Percentiles rank a stretch among this genome's conserved stretches.
phyloP scores from a whole-genome alignment of 2,113 vertebrate species.

The Calcarius ornatus region DNA sequence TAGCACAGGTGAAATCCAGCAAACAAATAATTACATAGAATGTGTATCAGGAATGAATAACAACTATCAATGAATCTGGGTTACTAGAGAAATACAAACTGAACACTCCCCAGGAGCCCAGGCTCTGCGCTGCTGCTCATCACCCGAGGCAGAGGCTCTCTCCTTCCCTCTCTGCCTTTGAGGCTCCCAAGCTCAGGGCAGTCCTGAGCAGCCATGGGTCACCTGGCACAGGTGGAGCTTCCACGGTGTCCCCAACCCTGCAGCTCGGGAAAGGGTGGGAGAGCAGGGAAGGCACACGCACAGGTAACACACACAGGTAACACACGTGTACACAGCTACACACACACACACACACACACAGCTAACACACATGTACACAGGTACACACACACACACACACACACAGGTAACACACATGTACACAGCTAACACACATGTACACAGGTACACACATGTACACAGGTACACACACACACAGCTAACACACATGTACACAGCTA shows the following conservation, averaged over 20 bases:
- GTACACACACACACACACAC: too few species aligned
- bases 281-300: neutral
- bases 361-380: neutral
- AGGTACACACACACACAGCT: neutral
- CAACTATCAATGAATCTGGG: neutral
- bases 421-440: neutral
- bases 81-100: neutral
- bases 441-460: too few species aligned
- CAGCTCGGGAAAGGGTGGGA: neutral
- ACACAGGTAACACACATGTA: neutral
- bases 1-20: neutral
- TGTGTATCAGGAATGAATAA: neutral
- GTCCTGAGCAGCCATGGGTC: slow-evolving; percentile 51
- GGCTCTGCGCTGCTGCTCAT: slow-evolving; percentile 65
- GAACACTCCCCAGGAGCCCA: neutral
- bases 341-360: neutral
- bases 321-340: too few species aligned
- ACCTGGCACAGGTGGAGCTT: slow-evolving; percentile 62
- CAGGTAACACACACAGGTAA: neutral
- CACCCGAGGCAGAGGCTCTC: slow-evolving; percentile 66
- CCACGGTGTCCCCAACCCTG: slow-evolving; percentile 39
- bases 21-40: neutral
- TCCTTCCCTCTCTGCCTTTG: slow-evolving; percentile 47
- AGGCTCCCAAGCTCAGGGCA: slow-evolving; percentile 60
- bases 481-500: too few species aligned